Base-by-base conservation (phyloP, 2,888 invertebrate species). In the Biston stratarius region DNA sequence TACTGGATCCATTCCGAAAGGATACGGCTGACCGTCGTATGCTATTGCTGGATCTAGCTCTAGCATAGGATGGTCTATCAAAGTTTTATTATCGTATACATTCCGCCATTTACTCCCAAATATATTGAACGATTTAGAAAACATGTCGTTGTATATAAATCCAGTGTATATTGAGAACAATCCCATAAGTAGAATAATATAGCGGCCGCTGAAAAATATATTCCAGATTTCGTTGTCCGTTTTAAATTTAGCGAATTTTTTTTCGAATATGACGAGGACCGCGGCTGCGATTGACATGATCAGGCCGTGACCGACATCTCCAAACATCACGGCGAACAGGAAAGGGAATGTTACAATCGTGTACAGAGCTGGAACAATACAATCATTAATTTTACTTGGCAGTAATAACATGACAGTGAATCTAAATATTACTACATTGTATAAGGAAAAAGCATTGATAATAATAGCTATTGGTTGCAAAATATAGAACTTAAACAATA, bases 281-380 rank as follows among this genome's bases (percentile, higher is more conserved):
- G 95, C 89, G 7, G 95, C 96, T 80, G 96, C 96, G 55, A 94
- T 78, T 6, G 96, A 92, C 95, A 97, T 95, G 68, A 97, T 91
- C 24, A 96, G 74, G 0, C 96, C 97, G 82, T 97, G 97, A 33
- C 97, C 97, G 75, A 95, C 92, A 87, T 97, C 97, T 33, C 97
- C 97, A 86, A 97, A 97, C 97, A 97, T 97, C 70, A 97, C 95
- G 70, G 96, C 96, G 87, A 97, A 97, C 64, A 97, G 92, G 87
- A 97, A 97, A 47, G 97, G 97, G 93, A 97, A 97, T 82, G 96
- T 96, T 75, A 97, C 94, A 78, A 96, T 95, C 69, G 96, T 96
- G 85, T 96, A 97, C 38, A 96, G 92, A 70, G 96, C 96, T 96
- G 93, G n/a, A 68, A 89, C 56, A 56, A 67, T 51, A 38, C 12